Conservation (phyloP, 30 jellyfish, hydroid and myxozoan genomes). For the Mastigias papua region DNA sequence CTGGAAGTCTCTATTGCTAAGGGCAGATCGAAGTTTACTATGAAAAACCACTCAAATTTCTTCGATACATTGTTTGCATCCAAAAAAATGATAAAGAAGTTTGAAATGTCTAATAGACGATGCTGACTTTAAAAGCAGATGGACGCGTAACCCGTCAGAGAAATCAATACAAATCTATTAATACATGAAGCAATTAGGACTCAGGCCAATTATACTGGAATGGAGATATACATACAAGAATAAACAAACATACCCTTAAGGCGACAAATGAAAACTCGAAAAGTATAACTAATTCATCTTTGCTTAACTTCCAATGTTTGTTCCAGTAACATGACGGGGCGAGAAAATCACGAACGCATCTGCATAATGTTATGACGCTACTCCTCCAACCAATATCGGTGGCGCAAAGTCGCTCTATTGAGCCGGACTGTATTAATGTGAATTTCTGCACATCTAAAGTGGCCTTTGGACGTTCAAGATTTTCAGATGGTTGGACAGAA, state of each 20-base stretch:
- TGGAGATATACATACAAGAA: background rate
- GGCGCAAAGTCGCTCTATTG: conserved; percentile 9
- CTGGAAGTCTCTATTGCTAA: too few species aligned
- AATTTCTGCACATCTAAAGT: conserved; percentile 33
- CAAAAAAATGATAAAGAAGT: too few species aligned
- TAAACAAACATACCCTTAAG: conserved; percentile 44
- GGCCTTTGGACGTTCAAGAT: background rate
- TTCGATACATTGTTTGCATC: too few species aligned
- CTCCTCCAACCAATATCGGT: conserved; percentile 36
- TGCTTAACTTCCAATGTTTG: conserved; percentile 65
- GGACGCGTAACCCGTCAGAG: too few species aligned
- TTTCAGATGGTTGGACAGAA: background rate
- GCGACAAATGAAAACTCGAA: conserved; percentile 61
- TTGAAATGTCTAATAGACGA: too few species aligned
- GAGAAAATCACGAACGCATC: conserved; percentile 59
- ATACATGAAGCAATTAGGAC: too few species aligned
- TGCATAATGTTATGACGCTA: conserved; percentile 27
- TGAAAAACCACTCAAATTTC: too few species aligned
- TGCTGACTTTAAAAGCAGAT: too few species aligned
- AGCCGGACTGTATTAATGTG: conserved; percentile 9
- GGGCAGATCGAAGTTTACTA: too few species aligned
- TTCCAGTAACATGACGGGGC: conserved; percentile 80
- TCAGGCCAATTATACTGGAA: background rate
- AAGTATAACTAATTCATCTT: conserved; percentile 33
- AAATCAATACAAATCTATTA: too few species aligned